Base-by-base conservation (phyloP, 1,140 invertebrate genomes). In the Lucilia cuprina region DNA sequence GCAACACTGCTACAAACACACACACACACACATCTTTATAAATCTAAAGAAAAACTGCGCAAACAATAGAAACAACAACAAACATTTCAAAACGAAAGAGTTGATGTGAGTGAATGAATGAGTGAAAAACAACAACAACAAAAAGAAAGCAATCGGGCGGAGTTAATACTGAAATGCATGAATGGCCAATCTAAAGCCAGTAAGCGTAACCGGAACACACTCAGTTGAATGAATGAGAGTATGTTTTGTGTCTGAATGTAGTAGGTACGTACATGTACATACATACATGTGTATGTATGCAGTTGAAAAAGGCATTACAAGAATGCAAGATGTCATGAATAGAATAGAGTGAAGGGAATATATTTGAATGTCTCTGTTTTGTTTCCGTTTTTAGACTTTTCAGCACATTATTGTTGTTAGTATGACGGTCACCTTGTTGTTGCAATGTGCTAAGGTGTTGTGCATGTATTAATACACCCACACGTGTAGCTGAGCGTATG, bases 111-210 rank as follows among this genome's bases (percentile, higher is more conserved):
- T 10, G 77, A 80, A 50, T 80, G 35, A 50, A 49, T 80, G 49
- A 50, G 65, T 70, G 65, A 21, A 70, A 25, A 25, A 50, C 77
- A 80, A 80, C 77, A 80, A 80, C 77, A 80, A 19, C 77, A 49
- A 70, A 19, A 70, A 80, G 87, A 85, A 88, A 88, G 88, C 88
- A 89, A 88, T 89, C 89, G 89, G 89, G 89, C 89, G 89, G 89
- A 90, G 89, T 90, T 90, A 90, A 90, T 90, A 89, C 87, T 87
- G 89, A 87, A 90, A 90, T 90, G 89, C 89, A 90, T 90, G 89
- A 90, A 90, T 90, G 89, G 89, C 89, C 89, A 90, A 90, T 90
- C 89, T 90, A 88, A 89, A 90, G 88, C 89, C 90, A 90, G 89
- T 89, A 90, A 90, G 89, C 89, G 88, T 90, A 89, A 89, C 89